phyloP scores from a whole-genome alignment of 2,797 vertebrate genomes.

The Darevskia mixta region DNA sequence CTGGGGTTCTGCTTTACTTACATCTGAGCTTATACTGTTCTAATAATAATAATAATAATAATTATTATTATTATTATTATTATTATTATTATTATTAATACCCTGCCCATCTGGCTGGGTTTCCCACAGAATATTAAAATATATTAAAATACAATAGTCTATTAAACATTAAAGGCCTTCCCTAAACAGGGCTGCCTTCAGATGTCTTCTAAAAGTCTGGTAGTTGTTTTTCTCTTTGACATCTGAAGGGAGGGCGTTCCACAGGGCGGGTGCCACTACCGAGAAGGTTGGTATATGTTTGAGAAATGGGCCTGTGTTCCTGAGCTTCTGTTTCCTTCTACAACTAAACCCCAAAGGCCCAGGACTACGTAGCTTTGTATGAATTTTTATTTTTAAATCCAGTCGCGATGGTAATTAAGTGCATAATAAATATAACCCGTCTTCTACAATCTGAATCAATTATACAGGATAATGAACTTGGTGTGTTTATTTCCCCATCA shows the following conservation, averaged over 20 bases:
- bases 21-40: not conserved
- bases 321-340: not conserved
- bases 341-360: not conserved
- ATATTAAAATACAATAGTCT: too few species aligned
- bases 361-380: not conserved
- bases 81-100: too few species aligned
- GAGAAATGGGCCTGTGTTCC: not conserved
- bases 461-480: not conserved
- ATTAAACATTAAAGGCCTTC: too few species aligned
- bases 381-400: not conserved
- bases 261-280: too few species aligned
- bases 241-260: too few species aligned
- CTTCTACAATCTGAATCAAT: not conserved
- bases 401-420: not conserved
- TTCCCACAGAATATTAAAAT: too few species aligned
- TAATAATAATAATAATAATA: too few species aligned
- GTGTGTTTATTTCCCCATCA: not conserved
- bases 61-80: too few species aligned
- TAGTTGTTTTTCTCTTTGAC: too few species aligned
- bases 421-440: not conserved
- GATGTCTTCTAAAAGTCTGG: too few species aligned
- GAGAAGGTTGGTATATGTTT: not conserved
- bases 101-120: too few species aligned
- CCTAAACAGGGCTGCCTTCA: too few species aligned
- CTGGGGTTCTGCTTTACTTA: not conserved